These are phyloP conservation scores for Aix galericulata DNA, from an alignment of 2,113 vertebrate genomes.

Conservation along the genomic window DNA sequence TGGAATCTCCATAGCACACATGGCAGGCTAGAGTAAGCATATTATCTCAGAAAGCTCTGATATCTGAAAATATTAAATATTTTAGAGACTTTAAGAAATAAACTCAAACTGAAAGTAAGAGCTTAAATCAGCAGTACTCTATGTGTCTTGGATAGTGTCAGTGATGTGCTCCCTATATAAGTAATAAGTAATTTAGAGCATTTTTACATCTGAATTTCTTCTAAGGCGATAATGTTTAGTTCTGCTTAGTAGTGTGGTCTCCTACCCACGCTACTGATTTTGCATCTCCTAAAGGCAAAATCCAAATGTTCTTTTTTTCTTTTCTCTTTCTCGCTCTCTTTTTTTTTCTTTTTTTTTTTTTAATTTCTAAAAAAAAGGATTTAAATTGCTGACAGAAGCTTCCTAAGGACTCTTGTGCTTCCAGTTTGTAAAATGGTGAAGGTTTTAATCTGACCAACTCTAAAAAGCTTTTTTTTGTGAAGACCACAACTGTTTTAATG, in stretches of 20 bases:
- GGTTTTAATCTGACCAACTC: not conserved
- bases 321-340: not conserved
- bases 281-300: not conserved
- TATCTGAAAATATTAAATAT: not conserved
- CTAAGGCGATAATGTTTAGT: conserved; percentile 1
- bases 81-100: not conserved
- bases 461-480: not conserved
- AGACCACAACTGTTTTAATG: not conserved
- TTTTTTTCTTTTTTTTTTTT: not conserved
- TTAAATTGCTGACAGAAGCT: not conserved
- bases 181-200: not conserved
- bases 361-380: not conserved
- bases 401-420: not conserved
- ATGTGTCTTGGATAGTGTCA: not conserved
- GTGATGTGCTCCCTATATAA: not conserved
- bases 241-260: not conserved
- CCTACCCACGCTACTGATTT: not conserved
- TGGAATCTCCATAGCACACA: not conserved
- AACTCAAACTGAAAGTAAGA: not conserved
- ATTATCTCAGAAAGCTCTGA: not conserved
- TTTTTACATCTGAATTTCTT: conserved; percentile 8
- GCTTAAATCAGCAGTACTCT: not conserved
- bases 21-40: not conserved
- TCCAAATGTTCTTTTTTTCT: not conserved
- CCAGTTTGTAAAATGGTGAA: not conserved